Conservation (phyloP, 2,113 vertebrate species). For the Asarcornis scutulata region DNA sequence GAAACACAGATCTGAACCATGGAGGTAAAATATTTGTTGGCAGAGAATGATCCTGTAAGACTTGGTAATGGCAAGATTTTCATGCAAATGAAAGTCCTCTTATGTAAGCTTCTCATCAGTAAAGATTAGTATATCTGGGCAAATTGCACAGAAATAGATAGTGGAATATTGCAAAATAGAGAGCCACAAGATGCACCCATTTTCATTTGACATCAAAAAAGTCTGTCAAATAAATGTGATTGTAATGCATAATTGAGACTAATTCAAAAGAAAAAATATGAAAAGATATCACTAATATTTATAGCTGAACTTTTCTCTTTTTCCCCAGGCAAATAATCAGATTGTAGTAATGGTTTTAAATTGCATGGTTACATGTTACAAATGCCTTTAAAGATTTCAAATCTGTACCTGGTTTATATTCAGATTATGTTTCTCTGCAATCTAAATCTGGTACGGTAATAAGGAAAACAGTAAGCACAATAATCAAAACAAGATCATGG, state of each 20-base stretch:
- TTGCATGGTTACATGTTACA: constrained; percentile 39
- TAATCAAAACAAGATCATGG: constrained; percentile 69
- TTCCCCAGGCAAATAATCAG: constrained; percentile 56
- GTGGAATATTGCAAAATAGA: neutral
- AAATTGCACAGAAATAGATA: neutral
- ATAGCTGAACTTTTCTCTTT: neutral
- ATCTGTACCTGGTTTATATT: constrained; percentile 59
- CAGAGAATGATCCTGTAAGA: neutral
- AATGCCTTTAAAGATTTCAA: constrained; percentile 53
- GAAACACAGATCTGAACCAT: neutral
- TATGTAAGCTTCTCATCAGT: neutral
- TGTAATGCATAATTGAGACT: neutral
- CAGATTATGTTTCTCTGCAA: constrained; percentile 54
- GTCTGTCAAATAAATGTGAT: neutral
- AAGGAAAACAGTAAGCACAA: constrained; percentile 60
- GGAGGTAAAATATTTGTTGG: neutral
- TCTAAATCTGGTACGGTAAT: constrained; percentile 49
- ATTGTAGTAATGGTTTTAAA: constrained; percentile 63
- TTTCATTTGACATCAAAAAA: neutral
- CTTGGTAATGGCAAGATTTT: neutral
- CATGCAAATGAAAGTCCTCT: neutral
- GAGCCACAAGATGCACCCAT: neutral
- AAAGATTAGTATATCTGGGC: neutral
- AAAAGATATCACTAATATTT: constrained; percentile 11
- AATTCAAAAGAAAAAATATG: constrained; percentile 16